Evolutionary conservation across 2,113 vertebrate genomes (phyloP).

Genomic region (Perca fluviatilis): DNA sequence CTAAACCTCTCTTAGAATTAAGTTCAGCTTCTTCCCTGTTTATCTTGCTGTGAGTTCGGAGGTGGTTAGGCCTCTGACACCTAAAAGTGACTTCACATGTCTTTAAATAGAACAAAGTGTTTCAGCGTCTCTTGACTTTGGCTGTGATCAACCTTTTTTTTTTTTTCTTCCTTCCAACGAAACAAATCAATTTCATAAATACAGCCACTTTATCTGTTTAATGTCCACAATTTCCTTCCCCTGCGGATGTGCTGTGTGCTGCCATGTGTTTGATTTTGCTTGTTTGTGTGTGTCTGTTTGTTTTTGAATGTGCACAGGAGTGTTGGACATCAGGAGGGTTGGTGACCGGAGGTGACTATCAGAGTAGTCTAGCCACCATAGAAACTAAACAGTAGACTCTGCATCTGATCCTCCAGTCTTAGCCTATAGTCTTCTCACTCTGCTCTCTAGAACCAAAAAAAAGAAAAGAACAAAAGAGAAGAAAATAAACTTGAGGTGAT

Average conservation of each 20-base stretch:
- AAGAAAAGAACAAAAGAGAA: slow-evolving; percentile 1
- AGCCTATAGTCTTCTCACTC: slow-evolving; percentile 84
- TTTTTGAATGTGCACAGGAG: slow-evolving; percentile 87
- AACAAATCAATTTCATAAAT: slow-evolving; percentile 7
- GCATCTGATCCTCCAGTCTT: slow-evolving; percentile 85
- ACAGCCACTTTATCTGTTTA: slow-evolving; percentile 65
- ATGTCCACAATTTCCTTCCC: slow-evolving; percentile 72
- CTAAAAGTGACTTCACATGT: slow-evolving; percentile 11
- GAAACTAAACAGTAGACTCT: slow-evolving; percentile 86
- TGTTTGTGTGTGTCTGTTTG: slow-evolving; percentile 85
- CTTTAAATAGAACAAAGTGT: background rate
- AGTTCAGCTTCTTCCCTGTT: slow-evolving; percentile 59
- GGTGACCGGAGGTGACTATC: slow-evolving; percentile 89
- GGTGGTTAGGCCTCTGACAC: slow-evolving; percentile 7
- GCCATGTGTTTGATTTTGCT: slow-evolving; percentile 83
- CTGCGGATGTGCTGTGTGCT: slow-evolving; percentile 71
- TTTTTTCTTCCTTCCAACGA: background rate
- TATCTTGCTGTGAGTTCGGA: slow-evolving; percentile 29
- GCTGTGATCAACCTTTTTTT: slow-evolving; percentile 10
- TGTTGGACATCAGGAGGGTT: slow-evolving; percentile 86
- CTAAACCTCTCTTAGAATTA: slow-evolving; percentile 77
- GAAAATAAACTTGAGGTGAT: slow-evolving; percentile 59
- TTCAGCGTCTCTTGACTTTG: background rate
- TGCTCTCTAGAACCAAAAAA: slow-evolving; percentile 78
- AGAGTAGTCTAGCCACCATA: slow-evolving; percentile 87